Conservation (phyloP, 2,113 vertebrate genomes). For the Chunga burmeisteri region DNA sequence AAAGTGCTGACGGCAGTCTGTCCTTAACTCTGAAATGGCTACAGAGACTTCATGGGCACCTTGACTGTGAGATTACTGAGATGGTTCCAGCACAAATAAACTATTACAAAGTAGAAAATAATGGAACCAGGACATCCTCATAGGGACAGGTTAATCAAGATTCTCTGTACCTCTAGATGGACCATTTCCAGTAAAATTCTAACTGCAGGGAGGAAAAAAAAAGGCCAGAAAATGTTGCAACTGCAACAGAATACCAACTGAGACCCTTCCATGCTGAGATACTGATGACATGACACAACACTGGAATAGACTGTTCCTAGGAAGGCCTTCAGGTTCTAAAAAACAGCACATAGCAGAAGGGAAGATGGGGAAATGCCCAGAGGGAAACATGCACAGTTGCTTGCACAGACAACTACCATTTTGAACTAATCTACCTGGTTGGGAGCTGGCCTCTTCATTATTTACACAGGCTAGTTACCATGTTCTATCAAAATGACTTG, state of each 20-base stretch:
- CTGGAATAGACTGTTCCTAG: background rate
- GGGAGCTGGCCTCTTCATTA: background rate
- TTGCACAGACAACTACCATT: background rate
- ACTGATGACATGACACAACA: too few species aligned
- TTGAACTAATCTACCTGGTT: background rate
- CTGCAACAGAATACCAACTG: background rate
- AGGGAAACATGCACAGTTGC: background rate
- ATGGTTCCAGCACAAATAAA: background rate
- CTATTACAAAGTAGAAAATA: background rate
- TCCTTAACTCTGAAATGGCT: background rate
- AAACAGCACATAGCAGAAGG: background rate
- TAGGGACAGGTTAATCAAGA: background rate
- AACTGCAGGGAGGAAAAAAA: background rate
- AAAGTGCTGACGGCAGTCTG: background rate
- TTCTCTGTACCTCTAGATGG: background rate
- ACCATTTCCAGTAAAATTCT: background rate
- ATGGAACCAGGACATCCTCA: background rate
- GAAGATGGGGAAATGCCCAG: background rate
- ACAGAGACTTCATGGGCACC: fast-evolving
- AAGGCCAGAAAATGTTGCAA: background rate
- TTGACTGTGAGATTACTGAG: background rate
- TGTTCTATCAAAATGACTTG: background rate
- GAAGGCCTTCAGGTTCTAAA: background rate
- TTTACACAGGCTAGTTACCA: background rate
- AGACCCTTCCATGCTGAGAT: background rate